Evolutionary conservation across 2,113 vertebrate genomes (phyloP).

Genomic region (Heteronetta atricapilla): DNA sequence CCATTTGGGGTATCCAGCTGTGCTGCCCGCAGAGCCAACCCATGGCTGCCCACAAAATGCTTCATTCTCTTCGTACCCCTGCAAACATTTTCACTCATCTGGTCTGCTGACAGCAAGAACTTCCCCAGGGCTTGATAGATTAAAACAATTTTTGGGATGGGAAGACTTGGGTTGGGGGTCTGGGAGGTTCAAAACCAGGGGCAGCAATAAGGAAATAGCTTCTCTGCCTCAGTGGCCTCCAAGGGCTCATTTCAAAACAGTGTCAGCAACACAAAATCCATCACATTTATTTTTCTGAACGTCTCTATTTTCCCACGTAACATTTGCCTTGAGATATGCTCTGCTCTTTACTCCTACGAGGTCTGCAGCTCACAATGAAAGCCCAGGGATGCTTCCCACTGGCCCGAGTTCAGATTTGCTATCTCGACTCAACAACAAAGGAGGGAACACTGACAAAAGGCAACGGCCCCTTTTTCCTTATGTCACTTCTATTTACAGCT

Average conservation of each 20-base stretch:
- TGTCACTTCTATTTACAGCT: not conserved
- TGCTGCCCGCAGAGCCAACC: not conserved
- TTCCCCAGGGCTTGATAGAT: not conserved
- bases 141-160: not conserved
- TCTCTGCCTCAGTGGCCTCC: not conserved
- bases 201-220: not conserved
- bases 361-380: not conserved
- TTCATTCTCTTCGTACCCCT: not conserved
- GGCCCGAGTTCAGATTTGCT: not conserved
- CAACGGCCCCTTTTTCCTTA: not conserved
- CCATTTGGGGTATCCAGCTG: not conserved
- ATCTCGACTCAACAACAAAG: conserved; percentile 10
- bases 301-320: not conserved
- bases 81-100: not conserved
- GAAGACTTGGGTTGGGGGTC: not conserved
- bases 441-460: not conserved
- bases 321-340: not conserved
- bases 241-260: not conserved
- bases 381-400: not conserved
- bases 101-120: not conserved
- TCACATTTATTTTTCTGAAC: not conserved
- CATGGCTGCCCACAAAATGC: not conserved
- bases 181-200: not conserved
- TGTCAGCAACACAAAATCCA: not conserved
- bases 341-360: not conserved